Base-by-base conservation (phyloP, 2,888 invertebrate genomes). In the Agrochola lota region DNA sequence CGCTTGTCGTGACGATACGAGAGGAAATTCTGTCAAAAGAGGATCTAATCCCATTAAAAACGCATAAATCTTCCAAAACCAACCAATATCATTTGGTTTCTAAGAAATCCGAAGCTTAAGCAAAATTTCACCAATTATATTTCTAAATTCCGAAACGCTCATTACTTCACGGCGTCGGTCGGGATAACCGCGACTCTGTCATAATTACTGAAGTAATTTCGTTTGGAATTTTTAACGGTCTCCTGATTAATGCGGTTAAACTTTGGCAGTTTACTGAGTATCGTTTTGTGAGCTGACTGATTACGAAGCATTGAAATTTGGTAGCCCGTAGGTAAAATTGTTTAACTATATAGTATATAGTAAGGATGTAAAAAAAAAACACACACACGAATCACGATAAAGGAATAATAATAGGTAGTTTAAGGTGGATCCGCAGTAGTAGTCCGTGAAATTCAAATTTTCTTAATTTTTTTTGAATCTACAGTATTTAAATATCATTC, bases 161-260 rank as follows among this genome's bases (percentile, higher is more conserved):
- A 60, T 71, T 78, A 64, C 70, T 52, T 52, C 20, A 66, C 76
- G 74, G 70, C 11, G 8, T 30, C 68, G 70, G 71, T 71, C 60
- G n/a, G 63, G 35, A 71, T 85, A 70, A 80, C 60, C 12, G 30
- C 55, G 66, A 74, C 60, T 68, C 59, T 35, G 57, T 75, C 72
- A 73, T 60, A 83, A 80, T 87, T 80, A 79, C 71, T 52, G n/a
- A 59, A 78, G 74, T 71, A 69, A 77, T 87, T 80, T 77, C 78
- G 63, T 49, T 69, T 52, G 15, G 57, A 75, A 71, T 75, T 80
- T 81, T 80, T 78, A 71, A 80, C 66, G 23, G 55, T 40, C 2
- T n/a, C 9, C 30, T 78, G 68, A 81, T 66, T 78, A 77, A 77
- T 77, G 63, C n/a, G 12, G 35, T 63, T 23, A 11, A 74, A 73